Conservation (phyloP, 2,797 vertebrate species). For the Rousettus madagascariensis region DNA sequence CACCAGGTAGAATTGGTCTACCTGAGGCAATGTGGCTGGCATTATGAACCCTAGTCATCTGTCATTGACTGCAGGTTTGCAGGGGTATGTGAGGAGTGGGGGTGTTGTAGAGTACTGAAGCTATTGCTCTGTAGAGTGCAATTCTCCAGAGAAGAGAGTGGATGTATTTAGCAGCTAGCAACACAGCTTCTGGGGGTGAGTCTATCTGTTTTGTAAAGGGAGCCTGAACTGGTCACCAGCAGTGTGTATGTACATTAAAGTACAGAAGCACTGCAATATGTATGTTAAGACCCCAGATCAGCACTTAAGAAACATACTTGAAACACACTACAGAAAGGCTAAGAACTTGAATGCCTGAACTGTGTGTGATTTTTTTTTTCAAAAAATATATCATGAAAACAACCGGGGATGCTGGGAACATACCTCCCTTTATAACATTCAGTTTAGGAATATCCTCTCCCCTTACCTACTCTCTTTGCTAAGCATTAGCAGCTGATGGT, state of each 20-base stretch:
- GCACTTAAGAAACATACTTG: conserved; percentile 2
- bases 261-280: neutral
- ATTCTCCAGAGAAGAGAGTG: neutral
- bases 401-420: neutral
- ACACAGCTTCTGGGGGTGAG: neutral
- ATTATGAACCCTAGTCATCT: neutral
- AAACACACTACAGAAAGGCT: conserved; percentile 20
- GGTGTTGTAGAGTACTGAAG: neutral
- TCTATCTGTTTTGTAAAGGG: neutral
- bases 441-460: neutral
- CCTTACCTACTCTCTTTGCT: neutral
- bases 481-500: neutral
- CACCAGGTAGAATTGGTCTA: neutral
- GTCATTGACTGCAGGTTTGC: neutral
- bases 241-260: neutral
- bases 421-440: neutral
- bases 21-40: neutral
- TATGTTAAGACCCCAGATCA: neutral
- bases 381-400: neutral
- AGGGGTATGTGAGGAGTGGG: neutral
- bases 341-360: neutral
- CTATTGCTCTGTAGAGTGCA: neutral
- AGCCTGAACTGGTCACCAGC: neutral
- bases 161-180: neutral
- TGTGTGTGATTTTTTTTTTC: neutral